Conservation (phyloP, 2,113 vertebrate genomes). For the Ailurus styani region DNA sequence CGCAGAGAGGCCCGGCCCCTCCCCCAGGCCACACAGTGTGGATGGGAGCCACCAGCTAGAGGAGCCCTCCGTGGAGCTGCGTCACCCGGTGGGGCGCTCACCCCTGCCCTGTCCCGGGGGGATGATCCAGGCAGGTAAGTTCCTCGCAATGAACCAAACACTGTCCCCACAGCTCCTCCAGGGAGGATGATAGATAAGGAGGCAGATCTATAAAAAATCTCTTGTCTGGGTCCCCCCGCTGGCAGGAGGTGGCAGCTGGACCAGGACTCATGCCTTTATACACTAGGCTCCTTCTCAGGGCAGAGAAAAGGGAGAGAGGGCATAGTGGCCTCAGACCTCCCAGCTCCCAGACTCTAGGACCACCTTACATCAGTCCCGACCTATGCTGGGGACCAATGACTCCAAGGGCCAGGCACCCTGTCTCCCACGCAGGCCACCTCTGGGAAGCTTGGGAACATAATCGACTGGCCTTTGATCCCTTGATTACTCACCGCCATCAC, state of each 20-base stretch:
- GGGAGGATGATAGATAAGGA: neutral
- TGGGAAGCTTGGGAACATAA: slow-evolving; percentile 59
- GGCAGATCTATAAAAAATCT: neutral
- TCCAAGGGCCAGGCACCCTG: neutral
- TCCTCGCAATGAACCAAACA: neutral
- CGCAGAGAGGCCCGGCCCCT: accelerated
- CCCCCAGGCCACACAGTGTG: neutral
- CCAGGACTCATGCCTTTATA: neutral
- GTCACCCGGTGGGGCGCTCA: neutral
- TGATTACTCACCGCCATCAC: slow-evolving; percentile 56
- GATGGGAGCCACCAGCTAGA: accelerated
- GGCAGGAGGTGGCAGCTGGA: neutral
- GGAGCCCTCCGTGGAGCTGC: neutral
- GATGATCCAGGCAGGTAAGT: neutral
- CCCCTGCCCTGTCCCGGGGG: neutral
- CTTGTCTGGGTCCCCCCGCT: neutral
- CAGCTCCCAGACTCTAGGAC: neutral
- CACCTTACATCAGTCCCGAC: neutral
- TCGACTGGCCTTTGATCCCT: slow-evolving; percentile 62
- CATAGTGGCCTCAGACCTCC: neutral
- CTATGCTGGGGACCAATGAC: neutral
- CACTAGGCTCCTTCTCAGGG: neutral
- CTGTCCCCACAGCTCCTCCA: neutral
- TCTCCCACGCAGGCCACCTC: slow-evolving; percentile 60
- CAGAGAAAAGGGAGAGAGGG: neutral